A percentile compares a stretch with the other conserved stretches of the same genome.
Evolutionary conservation across 1,140 invertebrate genomes (phyloP).

Genomic region (Cotesia vestalis): DNA sequence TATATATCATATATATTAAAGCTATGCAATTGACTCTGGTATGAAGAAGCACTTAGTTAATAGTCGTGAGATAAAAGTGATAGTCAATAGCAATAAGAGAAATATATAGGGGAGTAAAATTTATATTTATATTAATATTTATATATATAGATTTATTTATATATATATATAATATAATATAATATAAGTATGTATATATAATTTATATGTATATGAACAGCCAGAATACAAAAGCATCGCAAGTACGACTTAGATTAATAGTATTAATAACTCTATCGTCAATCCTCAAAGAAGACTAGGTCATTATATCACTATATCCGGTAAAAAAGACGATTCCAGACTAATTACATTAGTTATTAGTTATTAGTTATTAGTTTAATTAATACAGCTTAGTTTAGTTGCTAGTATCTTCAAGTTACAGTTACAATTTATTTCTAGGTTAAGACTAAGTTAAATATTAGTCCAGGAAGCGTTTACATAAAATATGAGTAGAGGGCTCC

Average conservation of each 20-base stretch:
- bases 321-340: constrained; percentile 6
- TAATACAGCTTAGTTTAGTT: no score
- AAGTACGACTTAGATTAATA: constrained; percentile 7
- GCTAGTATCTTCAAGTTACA: no score
- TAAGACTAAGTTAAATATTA: background rate
- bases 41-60: constrained; percentile 39
- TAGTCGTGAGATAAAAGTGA: constrained; percentile 11
- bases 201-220: no score
- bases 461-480: constrained; percentile 10
- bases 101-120: no score
- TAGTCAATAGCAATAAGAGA: constrained; percentile 11
- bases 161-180: constrained; percentile 3
- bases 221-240: constrained; percentile 15
- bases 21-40: constrained; percentile 38
- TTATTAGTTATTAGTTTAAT: background rate
- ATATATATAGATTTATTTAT: background rate
- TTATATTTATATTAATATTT: background rate
- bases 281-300: background rate
- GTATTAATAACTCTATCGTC: background rate
- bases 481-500: background rate
- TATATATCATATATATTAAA: constrained; percentile 22
- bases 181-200: background rate
- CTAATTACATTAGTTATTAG: background rate
- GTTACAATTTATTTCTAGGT: background rate
- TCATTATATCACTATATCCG: constrained; percentile 2